Conservation (phyloP, 1,140 invertebrate genomes). For the Atta texana region DNA sequence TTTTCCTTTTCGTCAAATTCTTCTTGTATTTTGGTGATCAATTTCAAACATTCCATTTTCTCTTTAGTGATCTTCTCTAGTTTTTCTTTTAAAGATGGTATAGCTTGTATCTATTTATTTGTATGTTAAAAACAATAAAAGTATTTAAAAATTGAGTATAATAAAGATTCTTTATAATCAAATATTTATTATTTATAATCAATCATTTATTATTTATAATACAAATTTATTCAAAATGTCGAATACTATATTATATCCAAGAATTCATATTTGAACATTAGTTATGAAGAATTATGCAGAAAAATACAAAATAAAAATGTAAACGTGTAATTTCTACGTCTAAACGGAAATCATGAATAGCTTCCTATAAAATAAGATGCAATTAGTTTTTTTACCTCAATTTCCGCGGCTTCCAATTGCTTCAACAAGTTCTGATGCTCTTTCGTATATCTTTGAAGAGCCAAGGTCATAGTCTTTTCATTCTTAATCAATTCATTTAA, state of each 20-base stretch:
- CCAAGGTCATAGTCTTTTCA: neutral
- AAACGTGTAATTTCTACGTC: neutral
- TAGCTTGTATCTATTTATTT: conserved; percentile 42
- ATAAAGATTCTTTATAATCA: no score
- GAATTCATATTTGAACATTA: neutral
- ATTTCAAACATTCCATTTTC: neutral
- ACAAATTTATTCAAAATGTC: neutral
- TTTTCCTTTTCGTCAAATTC: conserved; percentile 29
- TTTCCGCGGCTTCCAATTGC: conserved; percentile 27
- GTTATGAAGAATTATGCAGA: neutral
- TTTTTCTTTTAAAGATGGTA: conserved; percentile 30
- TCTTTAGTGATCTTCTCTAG: conserved; percentile 38
- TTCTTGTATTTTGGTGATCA: conserved; percentile 8
- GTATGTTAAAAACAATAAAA: neutral
- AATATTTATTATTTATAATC: neutral
- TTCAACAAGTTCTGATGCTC: conserved; percentile 17
- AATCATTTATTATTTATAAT: neutral
- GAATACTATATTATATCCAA: neutral
- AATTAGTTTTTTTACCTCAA: conserved; percentile 36
- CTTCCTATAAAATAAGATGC: neutral
- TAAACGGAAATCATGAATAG: neutral
- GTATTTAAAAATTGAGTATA: neutral
- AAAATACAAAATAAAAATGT: neutral
- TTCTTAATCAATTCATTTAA: conserved; percentile 18
- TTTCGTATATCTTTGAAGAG: conserved; percentile 26